Evolutionary conservation across 2,113 vertebrate genomes (phyloP).

Genomic region (Prochilodus magdalenae): DNA sequence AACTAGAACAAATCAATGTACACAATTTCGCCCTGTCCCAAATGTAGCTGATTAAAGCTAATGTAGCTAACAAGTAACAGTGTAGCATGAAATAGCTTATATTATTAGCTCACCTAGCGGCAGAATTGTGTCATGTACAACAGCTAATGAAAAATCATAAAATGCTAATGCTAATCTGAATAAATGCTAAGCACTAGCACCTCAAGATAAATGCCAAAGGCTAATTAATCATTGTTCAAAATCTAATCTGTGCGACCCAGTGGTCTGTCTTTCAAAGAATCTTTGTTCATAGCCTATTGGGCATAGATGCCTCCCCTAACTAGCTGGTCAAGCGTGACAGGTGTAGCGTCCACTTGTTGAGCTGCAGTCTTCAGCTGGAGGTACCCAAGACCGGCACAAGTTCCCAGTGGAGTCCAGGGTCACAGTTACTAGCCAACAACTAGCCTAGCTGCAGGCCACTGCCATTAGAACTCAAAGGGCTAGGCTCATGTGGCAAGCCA

Average conservation of each 20-base stretch:
- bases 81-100: no score
- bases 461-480: constrained; percentile 1
- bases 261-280: not conserved
- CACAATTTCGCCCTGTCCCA: not conserved
- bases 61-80: not conserved
- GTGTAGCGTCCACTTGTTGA: constrained; percentile 37
- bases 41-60: not conserved
- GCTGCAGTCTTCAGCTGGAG: constrained; percentile 40
- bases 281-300: not conserved
- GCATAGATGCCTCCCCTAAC: not conserved
- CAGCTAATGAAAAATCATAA: not conserved
- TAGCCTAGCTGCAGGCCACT: constrained; percentile 11
- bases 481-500: not conserved
- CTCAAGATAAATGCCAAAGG: not conserved
- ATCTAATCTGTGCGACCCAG: not conserved
- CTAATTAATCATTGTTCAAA: not conserved
- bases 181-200: not conserved
- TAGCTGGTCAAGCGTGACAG: constrained; percentile 33
- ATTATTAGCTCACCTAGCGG: no score
- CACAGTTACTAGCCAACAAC: constrained; percentile 20
- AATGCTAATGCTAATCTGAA: not conserved
- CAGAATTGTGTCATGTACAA: no score
- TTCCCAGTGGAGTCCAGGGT: constrained; percentile 36
- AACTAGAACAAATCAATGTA: not conserved
- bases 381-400: constrained; percentile 29